These are phyloP conservation scores for Micromesistius poutassou DNA, from an alignment of 2,797 vertebrate species.

Conservation along the genomic window DNA sequence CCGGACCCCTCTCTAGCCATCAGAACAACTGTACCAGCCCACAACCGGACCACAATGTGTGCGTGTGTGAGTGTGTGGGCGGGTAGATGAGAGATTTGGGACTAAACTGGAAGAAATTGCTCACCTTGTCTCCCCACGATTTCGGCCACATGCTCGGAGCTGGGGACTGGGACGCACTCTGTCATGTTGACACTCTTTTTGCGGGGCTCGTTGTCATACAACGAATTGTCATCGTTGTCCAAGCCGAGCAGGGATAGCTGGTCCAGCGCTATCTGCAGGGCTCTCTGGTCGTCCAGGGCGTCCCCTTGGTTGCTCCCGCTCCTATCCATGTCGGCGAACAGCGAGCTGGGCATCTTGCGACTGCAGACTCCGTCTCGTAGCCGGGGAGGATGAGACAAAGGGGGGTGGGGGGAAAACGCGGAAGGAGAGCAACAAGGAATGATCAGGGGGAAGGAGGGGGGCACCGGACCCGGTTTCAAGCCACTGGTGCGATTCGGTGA, in stretches of 20 bases:
- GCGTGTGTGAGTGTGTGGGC: too few species aligned
- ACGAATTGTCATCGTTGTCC: constrained; percentile 85
- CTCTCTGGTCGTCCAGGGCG: constrained; percentile 90
- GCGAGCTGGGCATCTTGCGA: constrained; percentile 88
- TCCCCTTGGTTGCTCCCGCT: constrained; percentile 78
- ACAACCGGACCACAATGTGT: too few species aligned
- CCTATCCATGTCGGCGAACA: constrained; percentile 89
- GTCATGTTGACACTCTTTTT: constrained; percentile 97
- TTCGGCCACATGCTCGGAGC: constrained; percentile 95
- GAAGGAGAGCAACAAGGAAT: constrained; percentile 67
- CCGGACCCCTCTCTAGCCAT: neutral
- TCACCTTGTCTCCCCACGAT: constrained; percentile 96
- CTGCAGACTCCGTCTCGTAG: neutral
- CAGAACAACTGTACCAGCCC: too few species aligned
- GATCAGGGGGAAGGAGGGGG: constrained; percentile 46
- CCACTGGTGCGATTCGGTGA: constrained; percentile 70
- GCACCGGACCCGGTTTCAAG: constrained; percentile 65
- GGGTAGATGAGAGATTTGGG: too few species aligned
- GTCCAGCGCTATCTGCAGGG: constrained; percentile 91
- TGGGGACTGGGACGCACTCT: constrained; percentile 93
- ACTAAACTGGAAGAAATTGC: constrained; percentile 38
- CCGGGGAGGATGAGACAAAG: constrained; percentile 33
- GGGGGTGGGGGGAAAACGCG: constrained; percentile 45
- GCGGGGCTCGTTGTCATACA: constrained; percentile 88
- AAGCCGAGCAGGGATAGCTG: constrained; percentile 91